phyloP scores from a whole-genome alignment of 2,113 vertebrate genomes.

The Bufo gargarizans region DNA sequence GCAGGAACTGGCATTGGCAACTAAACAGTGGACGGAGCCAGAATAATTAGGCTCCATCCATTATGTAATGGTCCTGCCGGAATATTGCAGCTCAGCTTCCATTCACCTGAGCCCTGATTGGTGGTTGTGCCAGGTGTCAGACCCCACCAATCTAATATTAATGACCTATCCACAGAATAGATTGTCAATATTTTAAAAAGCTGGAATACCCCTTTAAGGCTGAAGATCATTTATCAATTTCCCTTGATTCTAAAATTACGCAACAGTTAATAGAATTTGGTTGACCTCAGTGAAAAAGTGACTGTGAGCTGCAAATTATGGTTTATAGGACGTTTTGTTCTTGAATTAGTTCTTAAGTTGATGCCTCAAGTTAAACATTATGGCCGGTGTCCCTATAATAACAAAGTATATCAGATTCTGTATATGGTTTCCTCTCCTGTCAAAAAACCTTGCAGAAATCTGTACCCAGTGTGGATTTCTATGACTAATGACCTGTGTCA shows the following conservation, averaged over 20 bases:
- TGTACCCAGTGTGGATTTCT: conserved; percentile 16
- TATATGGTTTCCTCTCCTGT: conserved; percentile 15
- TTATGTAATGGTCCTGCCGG: no score
- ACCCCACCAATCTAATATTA: no score
- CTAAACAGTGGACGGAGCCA: no score
- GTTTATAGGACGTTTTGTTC: neutral
- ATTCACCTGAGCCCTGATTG: no score
- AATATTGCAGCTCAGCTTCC: no score
- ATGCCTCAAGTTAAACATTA: neutral
- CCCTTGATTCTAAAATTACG: neutral
- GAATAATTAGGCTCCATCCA: no score
- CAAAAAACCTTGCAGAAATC: conserved; percentile 24
- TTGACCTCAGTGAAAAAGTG: neutral
- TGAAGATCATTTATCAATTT: neutral
- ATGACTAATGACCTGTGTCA: conserved; percentile 44
- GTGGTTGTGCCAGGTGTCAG: no score
- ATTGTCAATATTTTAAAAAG: no score
- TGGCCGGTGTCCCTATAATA: neutral
- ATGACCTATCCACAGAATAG: no score
- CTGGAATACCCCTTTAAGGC: no score
- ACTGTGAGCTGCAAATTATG: neutral
- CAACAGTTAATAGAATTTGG: neutral
- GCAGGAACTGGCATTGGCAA: no score
- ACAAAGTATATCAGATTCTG: conserved; percentile 38
- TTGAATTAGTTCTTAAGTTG: neutral